These are phyloP conservation scores for Lithophane leautieri DNA, from an alignment of 2,888 invertebrate genomes.

Conservation along the genomic window DNA sequence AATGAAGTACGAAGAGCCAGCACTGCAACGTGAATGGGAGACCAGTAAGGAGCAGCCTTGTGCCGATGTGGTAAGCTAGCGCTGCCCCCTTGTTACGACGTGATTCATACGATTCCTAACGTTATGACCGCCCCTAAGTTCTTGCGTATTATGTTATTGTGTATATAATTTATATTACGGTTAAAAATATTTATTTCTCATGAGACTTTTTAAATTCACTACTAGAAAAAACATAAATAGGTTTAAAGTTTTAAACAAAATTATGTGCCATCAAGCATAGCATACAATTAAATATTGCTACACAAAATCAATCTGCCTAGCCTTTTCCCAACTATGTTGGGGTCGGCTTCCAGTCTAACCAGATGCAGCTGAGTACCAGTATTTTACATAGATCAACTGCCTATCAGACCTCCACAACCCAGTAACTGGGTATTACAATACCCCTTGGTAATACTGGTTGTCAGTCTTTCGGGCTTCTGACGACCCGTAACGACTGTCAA, in stretches of 20 bases:
- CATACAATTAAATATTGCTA: too few species aligned
- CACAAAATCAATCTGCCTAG: too few species aligned
- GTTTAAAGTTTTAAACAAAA: neutral
- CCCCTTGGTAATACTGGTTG: too few species aligned
- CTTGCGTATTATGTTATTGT: neutral
- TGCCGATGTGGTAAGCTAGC: conserved; percentile 70
- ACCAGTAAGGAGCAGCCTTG: conserved; percentile 67
- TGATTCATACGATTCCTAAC: neutral
- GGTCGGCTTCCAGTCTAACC: too few species aligned
- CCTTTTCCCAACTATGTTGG: too few species aligned
- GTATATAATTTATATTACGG: neutral
- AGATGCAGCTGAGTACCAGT: too few species aligned
- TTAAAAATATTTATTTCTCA: neutral
- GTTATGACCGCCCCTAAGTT: neutral
- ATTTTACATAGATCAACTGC: too few species aligned
- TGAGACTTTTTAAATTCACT: too few species aligned
- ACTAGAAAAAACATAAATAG: neutral
- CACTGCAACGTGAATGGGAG: conserved; percentile 71
- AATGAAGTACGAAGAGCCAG: conserved; percentile 77
- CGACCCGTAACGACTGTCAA: too few species aligned
- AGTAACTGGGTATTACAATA: too few species aligned
- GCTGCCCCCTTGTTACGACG: conserved; percentile 10
- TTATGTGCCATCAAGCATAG: neutral
- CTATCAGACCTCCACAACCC: too few species aligned
- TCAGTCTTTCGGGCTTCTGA: too few species aligned